Evolutionary conservation across 2,888 invertebrate species (phyloP).

Genomic region (Idaea straminata): DNA sequence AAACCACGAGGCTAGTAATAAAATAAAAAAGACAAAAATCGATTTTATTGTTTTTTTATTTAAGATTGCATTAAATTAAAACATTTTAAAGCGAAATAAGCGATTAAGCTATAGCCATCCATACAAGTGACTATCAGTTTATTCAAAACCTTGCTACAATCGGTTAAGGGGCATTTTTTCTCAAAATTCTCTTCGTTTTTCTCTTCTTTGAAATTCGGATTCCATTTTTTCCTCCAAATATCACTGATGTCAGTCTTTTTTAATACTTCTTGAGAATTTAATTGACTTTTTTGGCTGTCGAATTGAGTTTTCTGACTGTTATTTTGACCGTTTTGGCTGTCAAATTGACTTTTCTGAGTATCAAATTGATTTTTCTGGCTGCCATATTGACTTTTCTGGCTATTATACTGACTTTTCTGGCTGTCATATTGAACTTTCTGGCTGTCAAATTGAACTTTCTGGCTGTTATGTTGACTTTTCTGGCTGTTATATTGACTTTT

Average conservation of each 20-base stretch:
- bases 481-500: slow-evolving; percentile 8
- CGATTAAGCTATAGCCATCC: slow-evolving; percentile 56
- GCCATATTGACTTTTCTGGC: not conserved
- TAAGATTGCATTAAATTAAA: slow-evolving; percentile 61
- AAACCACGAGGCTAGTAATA: too few species aligned
- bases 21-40: not conserved
- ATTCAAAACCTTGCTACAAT: slow-evolving; percentile 55
- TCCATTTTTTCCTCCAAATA: slow-evolving; percentile 67
- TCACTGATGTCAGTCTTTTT: slow-evolving; percentile 56
- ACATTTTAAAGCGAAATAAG: slow-evolving; percentile 62
- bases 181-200: slow-evolving; percentile 33
- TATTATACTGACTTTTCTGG: slow-evolving; percentile 20
- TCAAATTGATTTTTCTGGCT: slow-evolving; percentile 23
- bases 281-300: slow-evolving; percentile 23
- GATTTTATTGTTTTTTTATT: slow-evolving; percentile 11
- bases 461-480: slow-evolving; percentile 19
- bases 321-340: slow-evolving; percentile 26
- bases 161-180: slow-evolving; percentile 41
- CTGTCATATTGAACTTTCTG: slow-evolving; percentile 11
- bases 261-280: slow-evolving; percentile 38
- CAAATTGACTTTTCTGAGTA: not conserved
- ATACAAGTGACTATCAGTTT: slow-evolving; percentile 58
- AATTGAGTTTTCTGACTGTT: slow-evolving; percentile 2
- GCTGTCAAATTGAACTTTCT: slow-evolving; percentile 11
- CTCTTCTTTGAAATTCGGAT: slow-evolving; percentile 39